A percentile compares a stretch with the other conserved stretches of the same genome.
phyloP scores from a whole-genome alignment of 2,888 invertebrate genomes.

The Nemotelus nigrinus region DNA sequence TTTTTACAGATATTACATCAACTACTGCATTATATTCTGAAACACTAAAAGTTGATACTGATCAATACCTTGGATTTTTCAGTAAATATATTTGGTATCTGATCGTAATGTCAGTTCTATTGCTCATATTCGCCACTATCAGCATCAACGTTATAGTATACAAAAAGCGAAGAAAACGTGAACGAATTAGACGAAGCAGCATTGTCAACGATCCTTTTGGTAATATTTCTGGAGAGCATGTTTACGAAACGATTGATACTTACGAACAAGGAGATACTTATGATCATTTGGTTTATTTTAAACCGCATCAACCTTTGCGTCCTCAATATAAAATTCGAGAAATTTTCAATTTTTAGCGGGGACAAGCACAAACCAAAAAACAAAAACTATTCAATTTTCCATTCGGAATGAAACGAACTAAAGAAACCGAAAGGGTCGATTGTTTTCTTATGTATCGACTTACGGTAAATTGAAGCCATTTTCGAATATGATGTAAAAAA shows the following conservation, averaged over 20 bases:
- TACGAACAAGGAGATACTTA: not conserved
- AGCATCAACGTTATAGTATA: not conserved
- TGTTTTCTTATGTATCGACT: too few species aligned
- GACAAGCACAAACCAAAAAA: not conserved
- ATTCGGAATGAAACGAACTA: not conserved
- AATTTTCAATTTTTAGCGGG: not conserved
- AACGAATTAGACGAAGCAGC: not conserved
- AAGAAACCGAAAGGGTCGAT: too few species aligned
- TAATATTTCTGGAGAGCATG: not conserved
- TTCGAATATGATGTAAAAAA: too few species aligned
- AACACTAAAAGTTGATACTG: not conserved
- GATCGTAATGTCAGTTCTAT: not conserved
- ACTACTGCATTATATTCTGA: not conserved
- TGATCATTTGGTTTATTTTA: not conserved
- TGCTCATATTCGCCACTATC: not conserved
- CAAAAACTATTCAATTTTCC: not conserved
- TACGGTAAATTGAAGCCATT: too few species aligned
- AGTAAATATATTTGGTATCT: not conserved
- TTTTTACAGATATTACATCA: too few species aligned
- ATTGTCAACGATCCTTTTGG: not conserved
- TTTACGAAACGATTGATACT: not conserved
- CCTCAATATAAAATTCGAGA: not conserved
- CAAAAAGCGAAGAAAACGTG: not conserved
- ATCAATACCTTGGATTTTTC: not conserved
- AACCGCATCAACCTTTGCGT: not conserved